A percentile compares a stretch with the other conserved stretches of the same genome.
These are phyloP conservation scores for Antedon mediterranea DNA, from an alignment of 53 echinoderm and acorn worm species.

Conservation along the genomic window DNA sequence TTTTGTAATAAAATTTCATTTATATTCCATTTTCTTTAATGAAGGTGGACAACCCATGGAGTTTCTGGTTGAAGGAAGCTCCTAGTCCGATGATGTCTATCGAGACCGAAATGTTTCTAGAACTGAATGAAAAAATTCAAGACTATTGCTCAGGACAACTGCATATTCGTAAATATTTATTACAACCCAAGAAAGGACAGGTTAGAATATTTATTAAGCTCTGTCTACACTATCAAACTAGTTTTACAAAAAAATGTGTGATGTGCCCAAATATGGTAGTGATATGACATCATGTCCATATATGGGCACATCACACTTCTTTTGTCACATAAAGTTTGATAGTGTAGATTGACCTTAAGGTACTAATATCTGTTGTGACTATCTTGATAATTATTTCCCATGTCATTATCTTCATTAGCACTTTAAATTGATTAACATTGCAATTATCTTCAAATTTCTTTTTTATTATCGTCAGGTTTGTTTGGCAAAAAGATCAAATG, in stretches of 20 bases:
- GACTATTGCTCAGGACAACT: conserved; percentile 40
- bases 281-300: too few species aligned
- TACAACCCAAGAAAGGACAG: conserved; percentile 60
- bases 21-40: not conserved
- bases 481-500: conserved; percentile 32
- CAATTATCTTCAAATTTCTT: not conserved
- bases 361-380: too few species aligned
- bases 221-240: not conserved
- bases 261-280: too few species aligned
- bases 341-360: too few species aligned
- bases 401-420: too few species aligned
- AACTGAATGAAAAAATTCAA: conserved; percentile 45
- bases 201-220: conserved; percentile 12
- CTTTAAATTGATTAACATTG: not conserved
- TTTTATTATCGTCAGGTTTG: conserved; percentile 28
- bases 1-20: too few species aligned
- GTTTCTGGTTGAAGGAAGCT: conserved; percentile 78
- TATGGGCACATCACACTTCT: too few species aligned
- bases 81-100: conserved; percentile 48
- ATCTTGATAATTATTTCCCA: too few species aligned
- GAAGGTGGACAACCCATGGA: conserved; percentile 51
- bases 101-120: conserved; percentile 45
- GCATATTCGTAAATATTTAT: conserved; percentile 32
- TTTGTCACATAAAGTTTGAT: too few species aligned
- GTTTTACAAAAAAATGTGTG: too few species aligned